Evolutionary conservation across 2,797 vertebrate species (phyloP), one percentile per base, ranked within the genome.

Genomic region (Megalops cyprinoides): DNA sequence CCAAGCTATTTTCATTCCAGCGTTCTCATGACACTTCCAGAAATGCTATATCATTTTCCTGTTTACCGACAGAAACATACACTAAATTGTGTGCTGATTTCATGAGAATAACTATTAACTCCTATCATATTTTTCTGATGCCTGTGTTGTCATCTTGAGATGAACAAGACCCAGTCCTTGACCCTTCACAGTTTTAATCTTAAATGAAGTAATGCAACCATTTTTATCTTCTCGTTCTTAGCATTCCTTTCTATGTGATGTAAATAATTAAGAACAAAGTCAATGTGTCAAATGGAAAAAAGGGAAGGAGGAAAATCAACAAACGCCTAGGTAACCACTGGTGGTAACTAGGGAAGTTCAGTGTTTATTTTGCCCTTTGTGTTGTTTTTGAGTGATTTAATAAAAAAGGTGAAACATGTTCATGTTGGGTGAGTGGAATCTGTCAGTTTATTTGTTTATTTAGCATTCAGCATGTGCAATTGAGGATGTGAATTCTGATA

Each of bases 81-180:
- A 67, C 67, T 39, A 71, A 71, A 71, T 71, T n/a, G 71, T 23
- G 67, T n/a, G 18, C 20, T 71, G 39, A 71, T 71, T 44, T 44
- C 67, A 37, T 18, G 44, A 71, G 25, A 71, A 71, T n/a, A 44
- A 71, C 67, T 44, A 44, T 14, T 20, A 71, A 15, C 23, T 14
- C 4, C 23, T 67, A 71, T 71, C 67, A 71, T 37, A 12, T 0
- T 18, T 5, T 3, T 20, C 12, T 67, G 0, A 7, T 34, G 39
- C 4, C 39, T 37, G 14, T 44, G 4, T 42, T 44, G 8, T 42
- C 39, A 71, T 39, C 67, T 23, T 71, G 6, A 71, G 44, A 71
- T 0, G n/a, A n/a, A 44, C 6, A 23, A 23, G 20, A 23, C 39
- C 31, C 34, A 25, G 67, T n/a, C 39, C 18, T 65, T 31, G 23